Percentiles rank a stretch among this genome's conserved stretches.
Conservation (phyloP, 2,888 invertebrate species). For the Zaprionus bogoriensis region DNA sequence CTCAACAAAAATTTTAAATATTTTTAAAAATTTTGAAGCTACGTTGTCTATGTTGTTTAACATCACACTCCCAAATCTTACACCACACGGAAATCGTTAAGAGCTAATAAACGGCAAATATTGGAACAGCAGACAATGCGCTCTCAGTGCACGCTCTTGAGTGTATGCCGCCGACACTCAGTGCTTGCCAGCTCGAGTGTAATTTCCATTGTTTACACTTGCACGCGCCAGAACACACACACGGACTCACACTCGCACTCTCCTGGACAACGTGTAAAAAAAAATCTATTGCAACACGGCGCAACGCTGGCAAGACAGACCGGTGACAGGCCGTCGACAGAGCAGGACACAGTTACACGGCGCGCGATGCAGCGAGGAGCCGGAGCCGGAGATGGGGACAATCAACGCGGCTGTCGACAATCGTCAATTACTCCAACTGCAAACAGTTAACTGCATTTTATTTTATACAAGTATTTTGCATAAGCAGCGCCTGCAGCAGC, state of each 20-base stretch:
- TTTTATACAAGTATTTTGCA: constrained; percentile 25
- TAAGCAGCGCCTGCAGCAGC: constrained; percentile 24
- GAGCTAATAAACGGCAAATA: constrained; percentile 69
- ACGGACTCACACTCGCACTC: not conserved
- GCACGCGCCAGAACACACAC: not conserved
- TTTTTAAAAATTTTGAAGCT: no score
- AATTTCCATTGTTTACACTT: constrained; percentile 65
- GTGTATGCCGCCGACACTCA: constrained; percentile 53
- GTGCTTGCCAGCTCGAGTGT: constrained; percentile 61
- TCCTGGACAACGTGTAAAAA: constrained; percentile 40
- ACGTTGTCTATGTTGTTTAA: not conserved
- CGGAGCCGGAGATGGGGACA: not conserved
- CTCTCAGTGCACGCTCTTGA: constrained; percentile 33
- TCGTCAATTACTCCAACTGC: constrained; percentile 46
- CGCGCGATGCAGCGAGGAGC: no score
- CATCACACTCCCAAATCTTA: not conserved
- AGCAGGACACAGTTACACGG: no score
- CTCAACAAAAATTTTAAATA: no score
- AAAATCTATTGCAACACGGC: constrained; percentile 54
- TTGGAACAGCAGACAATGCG: constrained; percentile 46
- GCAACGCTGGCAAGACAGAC: constrained; percentile 8
- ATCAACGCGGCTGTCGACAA: constrained; percentile 28
- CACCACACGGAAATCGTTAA: constrained; percentile 10
- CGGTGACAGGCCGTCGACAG: no score
- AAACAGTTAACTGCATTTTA: constrained; percentile 29